These are phyloP conservation scores for Baccha elongata DNA, from an alignment of 2,888 invertebrate species.

Conservation along the genomic window DNA sequence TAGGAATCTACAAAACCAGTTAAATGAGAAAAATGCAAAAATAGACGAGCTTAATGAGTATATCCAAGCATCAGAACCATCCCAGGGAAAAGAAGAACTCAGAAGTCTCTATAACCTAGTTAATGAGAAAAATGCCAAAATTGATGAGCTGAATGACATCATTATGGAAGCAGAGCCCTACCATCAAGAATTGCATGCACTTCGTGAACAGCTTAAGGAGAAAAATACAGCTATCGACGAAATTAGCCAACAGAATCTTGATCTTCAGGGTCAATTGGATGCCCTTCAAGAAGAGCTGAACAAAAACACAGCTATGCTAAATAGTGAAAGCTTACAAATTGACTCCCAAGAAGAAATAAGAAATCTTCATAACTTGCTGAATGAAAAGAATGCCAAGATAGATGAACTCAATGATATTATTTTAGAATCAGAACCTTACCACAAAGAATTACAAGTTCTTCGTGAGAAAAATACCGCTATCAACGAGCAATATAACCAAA, in stretches of 20 bases:
- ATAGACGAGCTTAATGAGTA: conserved; percentile 2
- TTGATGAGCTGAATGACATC: conserved; percentile 11
- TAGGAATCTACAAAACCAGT: not conserved
- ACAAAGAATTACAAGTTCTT: conserved; percentile 7
- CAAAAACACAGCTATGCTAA: not conserved
- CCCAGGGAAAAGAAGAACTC: conserved; percentile 3
- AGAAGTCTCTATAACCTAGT: not conserved
- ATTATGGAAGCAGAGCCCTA: conserved; percentile 6
- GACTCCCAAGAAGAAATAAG: not conserved
- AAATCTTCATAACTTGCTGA: conserved; percentile 40
- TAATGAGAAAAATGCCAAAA: conserved; percentile 14
- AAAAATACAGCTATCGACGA: conserved; percentile 32
- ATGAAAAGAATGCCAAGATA: conserved; percentile 50
- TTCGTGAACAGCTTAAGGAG: conserved; percentile 5
- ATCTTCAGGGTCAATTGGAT: conserved; percentile 10
- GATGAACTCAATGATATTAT: conserved; percentile 27
- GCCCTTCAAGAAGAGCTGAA: not conserved
- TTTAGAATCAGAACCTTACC: conserved; percentile 28
- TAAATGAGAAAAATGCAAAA: conserved; percentile 21
- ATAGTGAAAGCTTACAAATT: not conserved
- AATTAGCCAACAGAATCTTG: conserved; percentile 13
- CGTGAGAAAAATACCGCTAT: conserved; percentile 44
- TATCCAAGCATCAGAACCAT: not conserved
- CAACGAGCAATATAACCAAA: conserved; percentile 43
- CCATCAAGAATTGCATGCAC: not conserved